Evolutionary conservation across 2,797 vertebrate genomes (phyloP).

Genomic region (Vespertilio murinus): DNA sequence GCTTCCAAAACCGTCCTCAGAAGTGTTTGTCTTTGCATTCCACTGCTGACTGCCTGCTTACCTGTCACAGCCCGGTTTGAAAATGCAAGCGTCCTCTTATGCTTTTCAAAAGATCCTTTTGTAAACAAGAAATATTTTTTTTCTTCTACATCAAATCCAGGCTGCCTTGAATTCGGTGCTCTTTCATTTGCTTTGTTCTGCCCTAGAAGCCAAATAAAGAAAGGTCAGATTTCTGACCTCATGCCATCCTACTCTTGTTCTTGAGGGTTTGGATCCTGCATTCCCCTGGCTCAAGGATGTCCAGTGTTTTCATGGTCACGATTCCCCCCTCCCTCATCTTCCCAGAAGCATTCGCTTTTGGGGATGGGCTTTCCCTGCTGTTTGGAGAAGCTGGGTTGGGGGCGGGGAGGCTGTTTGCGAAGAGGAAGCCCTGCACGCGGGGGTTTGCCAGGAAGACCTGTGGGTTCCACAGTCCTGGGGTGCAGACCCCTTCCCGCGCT

Average conservation of each 20-base stretch:
- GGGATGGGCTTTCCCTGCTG: not conserved
- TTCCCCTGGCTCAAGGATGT: not conserved
- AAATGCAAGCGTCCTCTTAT: not conserved
- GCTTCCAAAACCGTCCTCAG: not conserved
- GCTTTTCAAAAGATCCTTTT: slow-evolving; percentile 45
- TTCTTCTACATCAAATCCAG: not conserved
- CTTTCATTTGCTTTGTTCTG: slow-evolving; percentile 9
- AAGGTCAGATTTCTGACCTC: not conserved
- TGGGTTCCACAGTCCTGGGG: not conserved
- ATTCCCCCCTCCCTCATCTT: too few relatives aligned
- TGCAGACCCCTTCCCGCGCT: not conserved
- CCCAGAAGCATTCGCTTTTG: not conserved
- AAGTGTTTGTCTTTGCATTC: slow-evolving; percentile 25
- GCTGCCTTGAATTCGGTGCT: slow-evolving; percentile 5
- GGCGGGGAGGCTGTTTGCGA: not conserved
- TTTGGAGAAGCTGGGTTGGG: not conserved
- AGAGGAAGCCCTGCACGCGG: not conserved
- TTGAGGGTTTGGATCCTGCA: not conserved
- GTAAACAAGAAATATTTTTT: slow-evolving; percentile 30
- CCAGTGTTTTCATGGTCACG: not conserved
- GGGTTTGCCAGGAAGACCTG: not conserved
- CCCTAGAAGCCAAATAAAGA: not conserved
- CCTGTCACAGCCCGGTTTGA: slow-evolving; percentile 13
- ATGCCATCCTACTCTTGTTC: not conserved
- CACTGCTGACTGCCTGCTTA: not conserved